Base-by-base conservation (phyloP, 2,888 invertebrate genomes). In the Lutraria lutraria region DNA sequence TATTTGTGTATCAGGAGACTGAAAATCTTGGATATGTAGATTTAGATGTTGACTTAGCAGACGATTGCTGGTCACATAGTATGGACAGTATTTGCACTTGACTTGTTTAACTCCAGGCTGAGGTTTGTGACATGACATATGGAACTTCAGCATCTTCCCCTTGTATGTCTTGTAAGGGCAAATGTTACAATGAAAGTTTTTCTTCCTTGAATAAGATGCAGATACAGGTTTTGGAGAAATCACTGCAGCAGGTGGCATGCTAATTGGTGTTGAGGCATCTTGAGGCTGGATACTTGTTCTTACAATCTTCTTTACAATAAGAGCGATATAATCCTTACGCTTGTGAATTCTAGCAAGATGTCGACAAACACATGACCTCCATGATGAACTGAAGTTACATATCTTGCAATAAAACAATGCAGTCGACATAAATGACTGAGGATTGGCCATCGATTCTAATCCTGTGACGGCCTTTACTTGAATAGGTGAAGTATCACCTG, bases 81-180 rank as follows among this genome's bases (percentile, higher is more conserved):
- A 98, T 0, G 98, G 98, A 95, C 98, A 99, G 95, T 98, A 98
- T 94, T 97, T 98, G 96, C 98, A 99, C 96, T 98, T 98, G 95
- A 98, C 98, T 93, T 98, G 97, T 80, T 98, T 98, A 88, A 97
- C 97, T 88, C 98, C 98, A 0, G 97, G 97, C 91, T 96, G 96
- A 21, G 98, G 97, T 84, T 97, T 97, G 96, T 98, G 98, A 94
- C 98, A 98, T 90, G 97, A 97, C 93, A 98, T 97, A 96, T 98
- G 97, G 89, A 97, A 95, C 83, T 95, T 94, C 68, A 96, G 93
- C 90, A 96, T 93, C 43, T 94, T 95, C 16, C 93, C 91, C 90
- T 96, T 96, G 85, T 93, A 92, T 13, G 95, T 95, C 76, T 91
- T 92, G 96, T 97, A 98, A 0, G 98, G 98, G 96, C 98, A 98